phyloP scores from a whole-genome alignment of 1,140 invertebrate species.

The Eueides isabella region DNA sequence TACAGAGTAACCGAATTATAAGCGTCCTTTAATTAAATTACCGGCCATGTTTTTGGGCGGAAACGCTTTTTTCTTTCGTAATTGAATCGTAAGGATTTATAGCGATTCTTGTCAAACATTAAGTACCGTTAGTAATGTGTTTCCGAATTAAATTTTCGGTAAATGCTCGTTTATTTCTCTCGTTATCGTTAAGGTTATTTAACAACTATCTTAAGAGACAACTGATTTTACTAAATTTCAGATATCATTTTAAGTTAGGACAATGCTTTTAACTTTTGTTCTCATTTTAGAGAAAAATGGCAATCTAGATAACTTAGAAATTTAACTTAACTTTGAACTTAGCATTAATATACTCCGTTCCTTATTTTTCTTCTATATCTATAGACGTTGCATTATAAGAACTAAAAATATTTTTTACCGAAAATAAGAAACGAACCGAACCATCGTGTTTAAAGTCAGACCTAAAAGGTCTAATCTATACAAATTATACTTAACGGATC shows the following conservation, averaged over 20 bases:
- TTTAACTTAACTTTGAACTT: too few relatives aligned
- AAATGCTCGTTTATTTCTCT: not conserved
- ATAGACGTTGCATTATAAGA: too few relatives aligned
- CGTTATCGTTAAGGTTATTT: too few relatives aligned
- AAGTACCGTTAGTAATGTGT: not conserved
- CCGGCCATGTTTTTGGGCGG: conserved; percentile 32
- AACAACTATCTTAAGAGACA: not conserved
- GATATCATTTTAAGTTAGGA: too few relatives aligned
- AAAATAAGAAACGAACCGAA: not conserved
- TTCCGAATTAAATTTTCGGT: not conserved
- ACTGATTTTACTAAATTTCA: not conserved
- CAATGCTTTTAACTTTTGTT: too few relatives aligned
- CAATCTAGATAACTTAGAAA: too few relatives aligned
- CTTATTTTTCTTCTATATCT: too few relatives aligned
- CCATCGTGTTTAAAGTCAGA: not conserved
- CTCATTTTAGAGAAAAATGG: too few relatives aligned
- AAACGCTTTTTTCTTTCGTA: conserved; percentile 34
- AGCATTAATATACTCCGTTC: too few relatives aligned
- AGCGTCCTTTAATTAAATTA: conserved; percentile 59
- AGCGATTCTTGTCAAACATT: conserved; percentile 20
- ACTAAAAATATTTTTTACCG: too few relatives aligned
- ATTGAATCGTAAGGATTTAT: conserved; percentile 33
- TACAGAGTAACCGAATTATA: conserved; percentile 14
- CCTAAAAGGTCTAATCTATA: too few relatives aligned
- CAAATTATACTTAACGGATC: too few relatives aligned